phyloP scores from a whole-genome alignment of 2,113 vertebrate species.

The Atherinomorus stipes region DNA sequence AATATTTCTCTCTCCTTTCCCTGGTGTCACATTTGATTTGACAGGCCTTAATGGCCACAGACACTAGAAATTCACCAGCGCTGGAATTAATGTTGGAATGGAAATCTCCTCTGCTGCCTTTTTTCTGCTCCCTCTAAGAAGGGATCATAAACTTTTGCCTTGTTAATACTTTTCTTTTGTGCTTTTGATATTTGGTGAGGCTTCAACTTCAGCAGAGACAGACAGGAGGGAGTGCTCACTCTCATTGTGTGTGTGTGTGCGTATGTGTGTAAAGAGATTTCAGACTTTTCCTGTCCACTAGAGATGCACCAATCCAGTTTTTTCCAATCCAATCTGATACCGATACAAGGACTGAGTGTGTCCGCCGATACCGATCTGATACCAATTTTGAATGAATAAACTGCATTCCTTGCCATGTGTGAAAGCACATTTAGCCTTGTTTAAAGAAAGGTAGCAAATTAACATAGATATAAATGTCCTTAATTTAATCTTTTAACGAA shows the following conservation, averaged over 20 bases:
- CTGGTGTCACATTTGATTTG: slow-evolving; percentile 80
- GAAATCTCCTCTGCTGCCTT: slow-evolving; percentile 69
- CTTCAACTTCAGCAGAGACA: background rate
- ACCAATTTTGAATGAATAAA: no score
- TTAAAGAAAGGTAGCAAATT: no score
- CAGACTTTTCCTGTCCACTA: slow-evolving; percentile 46
- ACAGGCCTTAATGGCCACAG: slow-evolving; percentile 77
- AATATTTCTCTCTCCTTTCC: slow-evolving; percentile 73
- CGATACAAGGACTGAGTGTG: no score
- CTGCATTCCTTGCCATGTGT: no score
- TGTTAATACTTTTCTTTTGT: slow-evolving; percentile 61
- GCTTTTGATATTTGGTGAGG: slow-evolving; percentile 52
- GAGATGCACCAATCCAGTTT: no score
- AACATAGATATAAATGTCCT: no score
- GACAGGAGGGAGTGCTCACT: background rate
- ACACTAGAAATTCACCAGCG: slow-evolving; percentile 71
- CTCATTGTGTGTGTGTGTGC: background rate
- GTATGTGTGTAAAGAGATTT: slow-evolving; percentile 14
- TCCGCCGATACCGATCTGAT: no score
- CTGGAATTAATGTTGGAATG: slow-evolving; percentile 72
- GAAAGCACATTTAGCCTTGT: no score
- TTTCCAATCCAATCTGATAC: no score
- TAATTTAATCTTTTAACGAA: no score
- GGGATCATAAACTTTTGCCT: slow-evolving; percentile 71
- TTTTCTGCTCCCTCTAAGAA: slow-evolving; percentile 53